These are phyloP conservation scores for Disparrhopalites patrizii DNA, from an alignment of 2,888 invertebrate species.

Conservation along the genomic window DNA sequence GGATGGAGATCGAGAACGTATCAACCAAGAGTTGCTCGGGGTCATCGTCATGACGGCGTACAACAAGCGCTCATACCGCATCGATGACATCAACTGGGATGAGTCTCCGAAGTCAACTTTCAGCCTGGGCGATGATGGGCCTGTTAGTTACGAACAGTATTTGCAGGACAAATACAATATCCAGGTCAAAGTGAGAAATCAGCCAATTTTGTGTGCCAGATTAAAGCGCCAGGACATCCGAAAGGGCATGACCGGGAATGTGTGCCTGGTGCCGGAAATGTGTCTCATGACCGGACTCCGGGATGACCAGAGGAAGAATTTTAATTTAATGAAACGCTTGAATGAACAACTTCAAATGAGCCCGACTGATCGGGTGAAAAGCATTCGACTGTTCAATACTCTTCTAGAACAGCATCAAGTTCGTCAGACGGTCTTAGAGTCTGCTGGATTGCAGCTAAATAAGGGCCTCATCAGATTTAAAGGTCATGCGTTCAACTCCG, in stretches of 20 bases:
- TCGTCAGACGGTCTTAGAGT: not conserved
- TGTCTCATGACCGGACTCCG: conserved; percentile 17
- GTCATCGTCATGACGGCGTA: conserved; percentile 76
- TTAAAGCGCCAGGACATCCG: conserved; percentile 9
- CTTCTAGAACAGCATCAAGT: not conserved
- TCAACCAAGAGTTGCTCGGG: conserved; percentile 52
- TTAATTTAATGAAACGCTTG: not conserved
- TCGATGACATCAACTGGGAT: conserved; percentile 79
- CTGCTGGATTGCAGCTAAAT: not conserved
- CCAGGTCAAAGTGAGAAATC: not conserved
- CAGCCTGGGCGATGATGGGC: conserved; percentile 44
- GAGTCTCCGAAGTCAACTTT: conserved; percentile 68
- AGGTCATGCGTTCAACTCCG: not conserved
- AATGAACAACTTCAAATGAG: not conserved
- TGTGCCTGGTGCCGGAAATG: conserved; percentile 20
- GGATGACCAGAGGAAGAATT: conserved; percentile 1
- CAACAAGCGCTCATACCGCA: conserved; percentile 67
- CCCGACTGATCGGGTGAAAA: not conserved
- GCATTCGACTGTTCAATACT: not conserved
- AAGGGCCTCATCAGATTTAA: not conserved
- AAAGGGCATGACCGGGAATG: conserved; percentile 8
- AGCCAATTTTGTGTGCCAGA: conserved; percentile 19
- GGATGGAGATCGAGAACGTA: not conserved
- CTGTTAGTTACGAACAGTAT: conserved; percentile 32
- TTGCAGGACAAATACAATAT: not conserved